Percentiles rank a stretch among this genome's conserved stretches.
Evolutionary conservation across 1,140 invertebrate species (phyloP).

Genomic region (Aphaenogaster ashmeadi): DNA sequence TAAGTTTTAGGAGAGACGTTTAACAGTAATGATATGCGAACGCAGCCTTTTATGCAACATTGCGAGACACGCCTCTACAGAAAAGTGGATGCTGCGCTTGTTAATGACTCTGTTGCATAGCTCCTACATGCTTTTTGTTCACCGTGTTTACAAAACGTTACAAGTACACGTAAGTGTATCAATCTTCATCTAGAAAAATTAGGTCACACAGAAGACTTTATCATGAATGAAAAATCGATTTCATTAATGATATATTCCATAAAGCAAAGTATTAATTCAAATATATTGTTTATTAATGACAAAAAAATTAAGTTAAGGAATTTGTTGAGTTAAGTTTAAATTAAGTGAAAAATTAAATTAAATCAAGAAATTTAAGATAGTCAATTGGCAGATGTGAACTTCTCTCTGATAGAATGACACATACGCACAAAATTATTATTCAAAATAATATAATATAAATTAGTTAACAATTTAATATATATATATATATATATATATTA

Average conservation of each 20-base stretch:
- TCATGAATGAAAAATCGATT: not conserved
- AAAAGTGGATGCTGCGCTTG: conserved; percentile 6
- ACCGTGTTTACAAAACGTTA: not conserved
- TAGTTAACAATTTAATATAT: not conserved
- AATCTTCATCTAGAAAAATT: not conserved
- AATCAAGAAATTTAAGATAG: not conserved
- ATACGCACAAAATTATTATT: not conserved
- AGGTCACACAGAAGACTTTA: not conserved
- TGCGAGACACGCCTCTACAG: not conserved
- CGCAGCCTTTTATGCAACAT: not conserved
- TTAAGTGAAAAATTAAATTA: not conserved
- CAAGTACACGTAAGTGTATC: not conserved
- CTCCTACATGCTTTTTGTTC: not conserved
- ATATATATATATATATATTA: not conserved
- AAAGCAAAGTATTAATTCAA: not conserved
- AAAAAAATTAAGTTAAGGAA: not conserved
- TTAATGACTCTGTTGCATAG: conserved; percentile 12
- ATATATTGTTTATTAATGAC: conserved; percentile 9
- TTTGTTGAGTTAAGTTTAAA: conserved; percentile 10
- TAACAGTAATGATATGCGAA: conserved; percentile 43
- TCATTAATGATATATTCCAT: not conserved
- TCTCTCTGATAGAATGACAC: not conserved
- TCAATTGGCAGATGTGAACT: not conserved
- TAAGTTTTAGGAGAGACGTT: conserved; percentile 61
- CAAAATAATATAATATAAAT: not conserved